These are phyloP conservation scores for Ceramica pisi DNA, from an alignment of 2,888 invertebrate genomes.

Conservation along the genomic window DNA sequence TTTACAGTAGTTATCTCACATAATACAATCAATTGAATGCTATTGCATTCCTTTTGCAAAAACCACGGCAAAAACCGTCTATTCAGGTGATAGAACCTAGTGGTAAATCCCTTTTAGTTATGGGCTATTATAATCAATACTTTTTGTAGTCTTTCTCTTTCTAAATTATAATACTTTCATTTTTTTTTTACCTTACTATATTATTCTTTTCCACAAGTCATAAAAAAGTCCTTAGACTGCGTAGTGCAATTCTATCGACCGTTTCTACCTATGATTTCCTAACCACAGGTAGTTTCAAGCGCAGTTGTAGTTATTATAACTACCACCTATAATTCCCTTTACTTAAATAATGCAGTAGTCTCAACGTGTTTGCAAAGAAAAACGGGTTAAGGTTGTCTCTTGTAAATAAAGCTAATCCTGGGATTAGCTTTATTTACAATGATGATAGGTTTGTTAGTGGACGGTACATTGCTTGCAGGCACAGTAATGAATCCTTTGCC, in stretches of 20 bases:
- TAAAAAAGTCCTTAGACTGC: conserved; percentile 10
- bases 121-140: no score
- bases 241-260: conserved; percentile 15
- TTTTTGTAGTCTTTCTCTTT: no score
- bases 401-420: no score
- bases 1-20: no score
- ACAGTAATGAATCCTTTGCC: conserved; percentile 27
- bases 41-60: no score
- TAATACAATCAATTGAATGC: no score
- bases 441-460: conserved; percentile 38
- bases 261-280: conserved; percentile 24
- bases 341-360: conserved; percentile 32
- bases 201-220: not conserved
- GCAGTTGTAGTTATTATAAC: conserved; percentile 29
- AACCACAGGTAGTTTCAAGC: conserved; percentile 10
- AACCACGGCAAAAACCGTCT: no score
- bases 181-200: no score
- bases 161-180: no score
- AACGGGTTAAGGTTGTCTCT: conserved; percentile 37
- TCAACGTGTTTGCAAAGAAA: conserved; percentile 19
- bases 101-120: no score
- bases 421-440: conserved; percentile 31
- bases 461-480: conserved; percentile 14
- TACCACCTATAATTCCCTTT: conserved; percentile 29
- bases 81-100: no score